Evolutionary conservation across 2,888 invertebrate genomes (phyloP), one percentile per base, ranked within the genome.

Genomic region (Eupithecia subumbrata): DNA sequence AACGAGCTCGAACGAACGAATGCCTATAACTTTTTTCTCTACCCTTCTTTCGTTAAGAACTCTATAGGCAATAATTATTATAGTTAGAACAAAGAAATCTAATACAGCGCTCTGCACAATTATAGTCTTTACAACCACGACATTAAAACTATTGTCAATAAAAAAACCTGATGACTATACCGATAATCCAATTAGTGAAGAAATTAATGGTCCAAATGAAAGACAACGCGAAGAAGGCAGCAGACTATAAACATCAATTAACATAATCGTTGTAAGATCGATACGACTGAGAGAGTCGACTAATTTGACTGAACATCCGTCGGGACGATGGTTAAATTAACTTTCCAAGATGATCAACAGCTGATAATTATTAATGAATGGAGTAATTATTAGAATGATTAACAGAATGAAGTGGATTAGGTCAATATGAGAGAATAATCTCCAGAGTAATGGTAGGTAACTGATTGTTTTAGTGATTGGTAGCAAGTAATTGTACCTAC

Each of bases 171-270:
- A 60, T 18, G 18, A 34, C 34, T 34, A 9, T 64, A 64, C 30
- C 8, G 18, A 64, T 60, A 60, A 60, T 60, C 60, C 25, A 60
- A 60, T 60, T 60, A 60, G 14, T 25, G 25, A 60, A 60, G 60
- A 60, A 25, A 60, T 60, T 60, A 60, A 60, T 60, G 60, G 40
- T 34, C n/a, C 34, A 40, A 67, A 67, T 67, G 40, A 40, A n/a
- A 67, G n/a, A 40, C 22, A 40, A 67, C 12, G 68, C 40, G 68
- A 18, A 12, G 43, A 69, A 68, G 70, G 30, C 25, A 22, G 30
- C 40, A 76, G 76, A 77, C 37, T 25, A 73, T 78, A 75, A 73
- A 78, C 72, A 75, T 71, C 52, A 74, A 76, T 79, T 76, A 76
- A 48, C 68, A 30, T 63, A 64, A 68, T 64, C 70, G 48, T 64